A percentile compares a stretch with the other conserved stretches of the same genome.
Evolutionary conservation across 2,888 invertebrate species (phyloP).

Genomic region (Elegia similella): DNA sequence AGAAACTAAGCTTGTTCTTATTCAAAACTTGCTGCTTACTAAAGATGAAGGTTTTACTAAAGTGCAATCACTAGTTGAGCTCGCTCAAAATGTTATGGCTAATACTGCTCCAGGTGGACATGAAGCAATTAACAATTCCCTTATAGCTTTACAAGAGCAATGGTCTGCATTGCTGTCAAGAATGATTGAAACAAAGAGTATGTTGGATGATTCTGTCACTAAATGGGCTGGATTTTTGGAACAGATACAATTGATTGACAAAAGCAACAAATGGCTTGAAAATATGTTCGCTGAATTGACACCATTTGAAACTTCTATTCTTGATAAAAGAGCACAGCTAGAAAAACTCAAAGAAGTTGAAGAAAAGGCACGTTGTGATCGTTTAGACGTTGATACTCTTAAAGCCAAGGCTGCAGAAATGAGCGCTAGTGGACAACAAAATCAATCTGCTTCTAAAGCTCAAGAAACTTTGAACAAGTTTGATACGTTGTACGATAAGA

Average conservation of each 20-base stretch:
- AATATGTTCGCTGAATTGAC: constrained; percentile 87
- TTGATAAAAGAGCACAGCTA: constrained; percentile 92
- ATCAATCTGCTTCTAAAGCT: constrained; percentile 91
- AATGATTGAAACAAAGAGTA: constrained; percentile 94
- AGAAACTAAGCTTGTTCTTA: constrained; percentile 90
- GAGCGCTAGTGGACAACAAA: constrained; percentile 92
- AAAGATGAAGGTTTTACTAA: constrained; percentile 96
- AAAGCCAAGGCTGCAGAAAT: constrained; percentile 93
- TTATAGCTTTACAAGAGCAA: constrained; percentile 92
- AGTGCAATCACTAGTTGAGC: constrained; percentile 93
- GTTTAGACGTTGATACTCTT: constrained; percentile 92
- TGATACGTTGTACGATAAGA: constrained; percentile 88
- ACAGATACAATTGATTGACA: constrained; percentile 92
- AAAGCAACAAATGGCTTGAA: constrained; percentile 90
- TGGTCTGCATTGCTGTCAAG: constrained; percentile 94
- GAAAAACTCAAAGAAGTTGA: constrained; percentile 92
- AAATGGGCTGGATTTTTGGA: constrained; percentile 95
- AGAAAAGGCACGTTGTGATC: constrained; percentile 94
- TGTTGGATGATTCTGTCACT: constrained; percentile 93
- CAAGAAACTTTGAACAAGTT: constrained; percentile 92
- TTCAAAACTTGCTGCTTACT: constrained; percentile 92
- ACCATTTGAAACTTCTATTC: constrained; percentile 89
- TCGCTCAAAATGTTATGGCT: constrained; percentile 94
- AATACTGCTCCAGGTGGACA: constrained; percentile 96
- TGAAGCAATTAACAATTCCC: constrained; percentile 90